Percentiles rank a stretch among this genome's conserved stretches.
Evolutionary conservation across 2,113 vertebrate genomes (phyloP).

Genomic region (Muntiacus reevesi): DNA sequence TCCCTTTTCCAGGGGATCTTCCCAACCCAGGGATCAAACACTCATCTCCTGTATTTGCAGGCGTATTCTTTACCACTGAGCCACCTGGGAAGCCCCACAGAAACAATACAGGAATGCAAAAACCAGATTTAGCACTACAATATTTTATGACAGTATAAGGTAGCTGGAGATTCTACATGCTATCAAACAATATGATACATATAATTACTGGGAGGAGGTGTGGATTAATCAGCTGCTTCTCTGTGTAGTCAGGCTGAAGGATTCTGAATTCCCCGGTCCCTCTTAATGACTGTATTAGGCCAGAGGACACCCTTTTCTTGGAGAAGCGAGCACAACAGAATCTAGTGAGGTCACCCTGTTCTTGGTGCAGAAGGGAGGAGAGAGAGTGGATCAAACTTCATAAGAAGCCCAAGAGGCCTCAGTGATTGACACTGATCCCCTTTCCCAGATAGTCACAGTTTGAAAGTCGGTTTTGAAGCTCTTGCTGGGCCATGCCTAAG

Average conservation of each 20-base stretch:
- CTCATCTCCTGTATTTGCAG: not conserved
- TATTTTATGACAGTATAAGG: not conserved
- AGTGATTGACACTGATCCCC: not conserved
- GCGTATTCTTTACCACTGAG: not conserved
- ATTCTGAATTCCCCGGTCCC: not conserved
- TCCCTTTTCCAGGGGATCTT: not conserved
- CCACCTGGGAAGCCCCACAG: not conserved
- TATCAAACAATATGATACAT: not conserved
- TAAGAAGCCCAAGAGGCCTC: not conserved
- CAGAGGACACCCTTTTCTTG: not conserved
- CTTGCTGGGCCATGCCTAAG: not conserved
- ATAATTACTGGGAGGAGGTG: rapidly evolving
- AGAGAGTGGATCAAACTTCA: not conserved
- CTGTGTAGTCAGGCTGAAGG: not conserved
- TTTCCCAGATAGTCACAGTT: not conserved
- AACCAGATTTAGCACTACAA: not conserved
- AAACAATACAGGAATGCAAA: not conserved
- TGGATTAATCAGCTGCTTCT: not conserved
- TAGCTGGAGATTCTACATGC: not conserved
- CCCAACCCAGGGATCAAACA: not conserved
- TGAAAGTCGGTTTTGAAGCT: not conserved
- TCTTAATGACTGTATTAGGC: not conserved
- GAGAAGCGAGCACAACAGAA: not conserved
- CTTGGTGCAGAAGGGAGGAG: not conserved
- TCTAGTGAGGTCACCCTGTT: not conserved